Percentiles rank a stretch among this genome's conserved stretches.
These are phyloP conservation scores for Acromyrmex charruanus DNA, from an alignment of 1,140 invertebrate genomes.

Conservation along the genomic window DNA sequence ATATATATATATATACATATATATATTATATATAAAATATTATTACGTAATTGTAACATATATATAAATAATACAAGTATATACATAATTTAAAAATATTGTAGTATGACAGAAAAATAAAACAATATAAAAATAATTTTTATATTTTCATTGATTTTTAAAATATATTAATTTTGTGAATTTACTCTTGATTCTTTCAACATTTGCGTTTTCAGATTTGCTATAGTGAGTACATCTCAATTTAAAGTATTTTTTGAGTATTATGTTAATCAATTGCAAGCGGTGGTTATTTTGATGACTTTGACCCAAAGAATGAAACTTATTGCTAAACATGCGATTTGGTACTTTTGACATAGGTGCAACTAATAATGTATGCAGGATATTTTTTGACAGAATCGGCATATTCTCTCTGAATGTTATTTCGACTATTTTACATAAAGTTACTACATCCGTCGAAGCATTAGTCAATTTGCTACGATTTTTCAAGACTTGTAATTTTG, in stretches of 20 bases:
- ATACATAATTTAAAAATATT: too few relatives aligned
- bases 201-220: too few relatives aligned
- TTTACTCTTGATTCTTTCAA: too few relatives aligned
- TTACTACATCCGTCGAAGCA: not conserved
- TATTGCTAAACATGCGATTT: not conserved
- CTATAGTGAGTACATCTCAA: not conserved
- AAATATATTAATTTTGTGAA: too few relatives aligned
- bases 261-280: conserved; percentile 4
- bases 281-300: not conserved
- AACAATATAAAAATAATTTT: too few relatives aligned
- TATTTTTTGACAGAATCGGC: not conserved
- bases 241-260: conserved; percentile 7
- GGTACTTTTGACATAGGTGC: not conserved
- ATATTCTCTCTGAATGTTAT: conserved; percentile 7
- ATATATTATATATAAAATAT: too few relatives aligned
- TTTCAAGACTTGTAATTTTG: not conserved
- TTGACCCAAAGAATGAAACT: not conserved
- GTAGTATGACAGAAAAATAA: too few relatives aligned
- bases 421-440: conserved; percentile 10
- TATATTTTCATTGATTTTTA: too few relatives aligned
- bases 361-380: not conserved
- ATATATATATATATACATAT: too few relatives aligned
- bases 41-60: too few relatives aligned
- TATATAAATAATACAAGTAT: too few relatives aligned
- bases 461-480: not conserved